phyloP scores from a whole-genome alignment of 1,140 invertebrate genomes.

The Drosophila micromelanica region DNA sequence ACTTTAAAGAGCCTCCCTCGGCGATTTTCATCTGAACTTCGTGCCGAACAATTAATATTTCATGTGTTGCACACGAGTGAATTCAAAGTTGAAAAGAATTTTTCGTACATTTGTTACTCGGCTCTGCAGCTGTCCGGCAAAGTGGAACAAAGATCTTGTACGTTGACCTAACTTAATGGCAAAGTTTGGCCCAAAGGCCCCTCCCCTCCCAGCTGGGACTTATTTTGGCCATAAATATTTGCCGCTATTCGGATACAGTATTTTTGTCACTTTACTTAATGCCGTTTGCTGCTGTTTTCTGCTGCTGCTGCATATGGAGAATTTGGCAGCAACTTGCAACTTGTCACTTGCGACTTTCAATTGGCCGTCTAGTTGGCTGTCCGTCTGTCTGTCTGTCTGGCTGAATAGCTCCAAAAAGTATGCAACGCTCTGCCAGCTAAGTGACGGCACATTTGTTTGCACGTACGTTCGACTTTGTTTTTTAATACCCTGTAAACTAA shows the following conservation, averaged over 20 bases:
- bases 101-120: neutral
- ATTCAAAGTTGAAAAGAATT: neutral
- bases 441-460: conserved; percentile 21
- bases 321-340: conserved; percentile 16
- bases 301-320: neutral
- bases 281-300: neutral
- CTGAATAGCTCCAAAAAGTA: conserved; percentile 11
- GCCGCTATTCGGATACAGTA: conserved; percentile 54
- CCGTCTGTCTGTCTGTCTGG: neutral
- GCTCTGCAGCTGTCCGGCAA: conserved; percentile 1
- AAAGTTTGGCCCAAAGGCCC: conserved; percentile 25
- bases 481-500: conserved; percentile 19
- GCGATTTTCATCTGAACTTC: conserved; percentile 1
- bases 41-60: neutral
- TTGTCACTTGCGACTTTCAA: conserved; percentile 35
- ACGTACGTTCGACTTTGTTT: conserved; percentile 12
- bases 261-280: conserved; percentile 66
- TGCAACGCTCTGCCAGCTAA: conserved; percentile 22
- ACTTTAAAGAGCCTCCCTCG: neutral
- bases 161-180: conserved; percentile 24
- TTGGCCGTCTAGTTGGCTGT: conserved; percentile 13
- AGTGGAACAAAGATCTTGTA: conserved; percentile 31
- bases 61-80: neutral
- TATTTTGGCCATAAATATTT: conserved; percentile 62
- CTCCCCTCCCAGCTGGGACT: no score